Conservation (phyloP, 2,113 vertebrate species). For the Eonycteris spelaea region DNA sequence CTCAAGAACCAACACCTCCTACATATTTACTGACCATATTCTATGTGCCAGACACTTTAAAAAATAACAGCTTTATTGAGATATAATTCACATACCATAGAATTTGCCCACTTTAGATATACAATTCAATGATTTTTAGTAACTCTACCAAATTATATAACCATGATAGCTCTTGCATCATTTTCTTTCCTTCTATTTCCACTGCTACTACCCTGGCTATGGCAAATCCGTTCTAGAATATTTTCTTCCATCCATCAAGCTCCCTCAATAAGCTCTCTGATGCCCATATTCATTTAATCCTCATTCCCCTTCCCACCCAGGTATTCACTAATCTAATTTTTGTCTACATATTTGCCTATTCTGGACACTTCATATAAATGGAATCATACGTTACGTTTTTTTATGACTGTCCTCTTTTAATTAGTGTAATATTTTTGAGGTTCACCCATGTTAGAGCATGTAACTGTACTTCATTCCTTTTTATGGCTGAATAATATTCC, state of each 20-base stretch:
- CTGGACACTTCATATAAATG: constrained; percentile 26
- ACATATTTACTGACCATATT: constrained; percentile 23
- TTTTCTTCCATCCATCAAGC: neutral
- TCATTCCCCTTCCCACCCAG: neutral
- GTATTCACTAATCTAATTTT: constrained; percentile 33
- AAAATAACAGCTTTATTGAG: neutral
- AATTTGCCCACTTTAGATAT: constrained; percentile 8
- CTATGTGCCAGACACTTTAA: neutral
- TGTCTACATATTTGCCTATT: constrained; percentile 35
- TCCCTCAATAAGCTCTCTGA: neutral
- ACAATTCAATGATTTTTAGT: constrained; percentile 5
- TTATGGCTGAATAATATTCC: constrained; percentile 40
- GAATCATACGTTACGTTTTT: neutral
- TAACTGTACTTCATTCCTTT: constrained; percentile 38
- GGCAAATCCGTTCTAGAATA: constrained; percentile 32
- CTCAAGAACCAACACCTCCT: constrained; percentile 1
- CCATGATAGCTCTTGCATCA: neutral
- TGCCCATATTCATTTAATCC: constrained; percentile 14
- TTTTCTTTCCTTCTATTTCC: constrained; percentile 4
- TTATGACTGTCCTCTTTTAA: constrained; percentile 6
- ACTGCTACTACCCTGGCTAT: neutral
- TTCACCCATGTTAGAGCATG: neutral
- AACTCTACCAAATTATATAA: constrained; percentile 21
- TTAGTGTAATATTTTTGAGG: constrained; percentile 25
- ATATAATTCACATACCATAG: neutral